Percentiles rank a stretch among this genome's conserved stretches.
Evolutionary conservation across 1,140 invertebrate genomes (phyloP).

Genomic region (Polypedilum vanderplanki): DNA sequence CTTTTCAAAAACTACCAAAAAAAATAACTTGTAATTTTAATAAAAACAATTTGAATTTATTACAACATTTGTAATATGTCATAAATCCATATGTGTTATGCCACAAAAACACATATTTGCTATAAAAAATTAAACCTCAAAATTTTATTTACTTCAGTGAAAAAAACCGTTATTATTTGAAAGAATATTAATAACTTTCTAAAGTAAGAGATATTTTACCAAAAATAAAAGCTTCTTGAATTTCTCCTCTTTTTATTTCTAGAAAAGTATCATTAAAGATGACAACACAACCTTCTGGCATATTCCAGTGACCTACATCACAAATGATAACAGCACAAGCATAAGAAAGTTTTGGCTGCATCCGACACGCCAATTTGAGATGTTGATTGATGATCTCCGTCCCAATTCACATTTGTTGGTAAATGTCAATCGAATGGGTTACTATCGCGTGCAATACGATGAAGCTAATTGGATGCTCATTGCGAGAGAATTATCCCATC

Average conservation of each 20-base stretch:
- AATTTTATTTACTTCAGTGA: too few species aligned
- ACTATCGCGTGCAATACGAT: slow-evolving; percentile 23
- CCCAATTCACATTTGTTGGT: not conserved
- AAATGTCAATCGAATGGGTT: not conserved
- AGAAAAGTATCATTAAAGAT: not conserved
- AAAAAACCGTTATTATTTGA: too few species aligned
- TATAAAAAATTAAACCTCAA: too few species aligned
- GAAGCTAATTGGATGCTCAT: slow-evolving; percentile 25
- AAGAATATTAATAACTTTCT: too few species aligned
- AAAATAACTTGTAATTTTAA: too few species aligned
- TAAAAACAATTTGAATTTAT: too few species aligned
- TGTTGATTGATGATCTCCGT: not conserved
- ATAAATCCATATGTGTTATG: too few species aligned
- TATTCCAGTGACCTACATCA: not conserved
- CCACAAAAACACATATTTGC: too few species aligned
- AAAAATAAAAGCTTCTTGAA: not conserved
- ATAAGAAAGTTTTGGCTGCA: not conserved
- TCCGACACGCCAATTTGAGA: not conserved
- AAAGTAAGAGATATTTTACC: too few species aligned
- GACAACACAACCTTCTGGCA: not conserved
- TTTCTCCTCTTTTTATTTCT: not conserved
- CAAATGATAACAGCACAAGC: not conserved
- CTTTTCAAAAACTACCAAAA: too few species aligned
- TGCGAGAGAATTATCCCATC: not conserved
- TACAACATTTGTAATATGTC: too few species aligned